These are phyloP conservation scores for Craseonycteris thonglongyai DNA, from an alignment of 2,113 vertebrate genomes.

Conservation along the genomic window DNA sequence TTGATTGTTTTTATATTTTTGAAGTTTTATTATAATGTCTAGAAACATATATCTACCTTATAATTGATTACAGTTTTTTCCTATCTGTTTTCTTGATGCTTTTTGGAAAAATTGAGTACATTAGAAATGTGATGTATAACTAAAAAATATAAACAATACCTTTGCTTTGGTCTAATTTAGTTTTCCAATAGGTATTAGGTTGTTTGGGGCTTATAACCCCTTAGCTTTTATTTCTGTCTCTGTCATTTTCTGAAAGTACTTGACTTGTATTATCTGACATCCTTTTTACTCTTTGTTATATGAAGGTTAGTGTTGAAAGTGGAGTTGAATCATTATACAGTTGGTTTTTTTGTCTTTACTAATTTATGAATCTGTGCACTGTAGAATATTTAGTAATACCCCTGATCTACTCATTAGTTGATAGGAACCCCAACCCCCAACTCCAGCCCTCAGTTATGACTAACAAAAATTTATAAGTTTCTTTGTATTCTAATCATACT, in stretches of 20 bases:
- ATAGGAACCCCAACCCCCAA: not conserved
- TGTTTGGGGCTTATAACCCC: not conserved
- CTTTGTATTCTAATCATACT: conserved; percentile 42
- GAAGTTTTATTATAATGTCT: not conserved
- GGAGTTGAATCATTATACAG: not conserved
- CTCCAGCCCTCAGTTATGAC: not conserved
- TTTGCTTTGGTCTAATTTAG: not conserved
- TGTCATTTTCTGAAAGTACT: not conserved
- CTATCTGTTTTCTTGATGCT: not conserved
- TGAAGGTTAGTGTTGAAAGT: not conserved
- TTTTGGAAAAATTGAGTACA: not conserved
- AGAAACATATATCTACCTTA: not conserved
- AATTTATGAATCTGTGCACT: not conserved
- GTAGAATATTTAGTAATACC: not conserved
- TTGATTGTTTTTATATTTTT: not conserved
- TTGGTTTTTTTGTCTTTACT: no score
- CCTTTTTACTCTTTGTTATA: not conserved
- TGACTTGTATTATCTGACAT: not conserved
- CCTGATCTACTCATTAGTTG: not conserved
- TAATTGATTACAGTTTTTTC: not conserved
- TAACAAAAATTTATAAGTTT: not conserved
- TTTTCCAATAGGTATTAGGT: not conserved
- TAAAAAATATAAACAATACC: not conserved
- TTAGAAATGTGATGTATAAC: not conserved
- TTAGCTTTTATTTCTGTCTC: not conserved